Evolutionary conservation across 2,113 vertebrate species (phyloP), one percentile per base, ranked within the genome.

Genomic region (Actenoides lindsayi): DNA sequence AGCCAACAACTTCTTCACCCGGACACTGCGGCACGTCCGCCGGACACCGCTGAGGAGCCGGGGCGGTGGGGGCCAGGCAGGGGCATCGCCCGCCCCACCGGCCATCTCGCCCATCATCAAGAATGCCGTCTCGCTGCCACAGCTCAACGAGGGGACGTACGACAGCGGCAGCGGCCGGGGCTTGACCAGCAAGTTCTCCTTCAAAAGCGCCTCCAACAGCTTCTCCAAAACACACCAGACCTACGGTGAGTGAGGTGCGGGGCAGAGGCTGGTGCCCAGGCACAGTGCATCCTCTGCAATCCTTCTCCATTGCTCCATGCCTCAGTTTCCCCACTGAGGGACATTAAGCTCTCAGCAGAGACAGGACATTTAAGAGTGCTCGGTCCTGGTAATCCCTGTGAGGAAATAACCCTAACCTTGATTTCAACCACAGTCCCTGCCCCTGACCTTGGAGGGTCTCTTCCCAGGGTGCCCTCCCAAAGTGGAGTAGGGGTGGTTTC

Each of bases 81-180:
- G 98, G 2, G 65, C 98, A 37, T 98, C 99, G 0, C 98, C 98
- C 0, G 98, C 98, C 0, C 99, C 99, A 0, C 99, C 99, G 0
- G 97, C 98, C 16, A 1, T 99, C 91, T 99, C 99, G 0, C 99
- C 99, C 95, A 99, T 99, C 98, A 99, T 99, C 97, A 99, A 99
- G 97, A 99, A 99, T 0, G 99, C 99, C 21, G 96, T 99, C 95
- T 99, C 99, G 0, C 95, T 99, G 97, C 99, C 99, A 0, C 99
- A 99, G 97, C 99, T 99, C 74, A 98, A 97, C 0, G 98, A 98
- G 73, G 98, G 96, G 1, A 30, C 90, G 7, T 99, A 98, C 0
- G 95, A 96, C 0, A 95, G 98, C 2, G 42, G 91, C 10, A 65
- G 98, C 0, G 7, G 79, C 15, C 87, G 28, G 14, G 56, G 81